Percentiles rank a stretch among this genome's conserved stretches.
Conservation (phyloP, 1,140 invertebrate genomes). For the Leptinotarsa defecta region DNA sequence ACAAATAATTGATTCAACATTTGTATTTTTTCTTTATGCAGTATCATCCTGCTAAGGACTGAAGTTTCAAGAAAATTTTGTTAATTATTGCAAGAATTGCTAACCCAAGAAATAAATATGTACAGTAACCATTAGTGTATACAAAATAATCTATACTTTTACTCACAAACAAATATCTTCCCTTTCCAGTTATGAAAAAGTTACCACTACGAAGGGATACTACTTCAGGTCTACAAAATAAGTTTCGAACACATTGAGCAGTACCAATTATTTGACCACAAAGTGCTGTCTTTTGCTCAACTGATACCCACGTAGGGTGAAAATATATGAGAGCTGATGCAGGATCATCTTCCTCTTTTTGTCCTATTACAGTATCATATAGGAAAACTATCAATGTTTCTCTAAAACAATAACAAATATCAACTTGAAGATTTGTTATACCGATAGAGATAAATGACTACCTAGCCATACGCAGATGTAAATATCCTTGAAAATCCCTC, state of each 20-base stretch:
- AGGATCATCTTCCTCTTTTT: constrained; percentile 78
- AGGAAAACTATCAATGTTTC: constrained; percentile 88
- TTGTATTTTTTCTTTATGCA: too few relatives aligned
- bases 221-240: constrained; percentile 74
- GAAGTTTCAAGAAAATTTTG: background rate
- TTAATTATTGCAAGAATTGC: background rate
- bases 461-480: background rate
- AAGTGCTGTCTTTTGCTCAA: constrained; percentile 75
- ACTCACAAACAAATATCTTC: constrained; percentile 76
- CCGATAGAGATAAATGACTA: background rate
- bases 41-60: background rate
- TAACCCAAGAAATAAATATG: too few relatives aligned
- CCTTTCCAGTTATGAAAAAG: constrained; percentile 79
- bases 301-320: constrained; percentile 83
- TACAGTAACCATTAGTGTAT: background rate
- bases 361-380: constrained; percentile 78
- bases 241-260: constrained; percentile 73
- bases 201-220: constrained; percentile 82
- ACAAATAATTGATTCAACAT: too few relatives aligned
- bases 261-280: constrained; percentile 84
- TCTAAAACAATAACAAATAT: constrained; percentile 58
- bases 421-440: background rate
- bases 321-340: constrained; percentile 85
- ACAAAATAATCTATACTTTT: background rate
- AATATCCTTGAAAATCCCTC: too few relatives aligned